Base-by-base conservation (phyloP, 2,888 invertebrate species). In the Dynastes tityus region DNA sequence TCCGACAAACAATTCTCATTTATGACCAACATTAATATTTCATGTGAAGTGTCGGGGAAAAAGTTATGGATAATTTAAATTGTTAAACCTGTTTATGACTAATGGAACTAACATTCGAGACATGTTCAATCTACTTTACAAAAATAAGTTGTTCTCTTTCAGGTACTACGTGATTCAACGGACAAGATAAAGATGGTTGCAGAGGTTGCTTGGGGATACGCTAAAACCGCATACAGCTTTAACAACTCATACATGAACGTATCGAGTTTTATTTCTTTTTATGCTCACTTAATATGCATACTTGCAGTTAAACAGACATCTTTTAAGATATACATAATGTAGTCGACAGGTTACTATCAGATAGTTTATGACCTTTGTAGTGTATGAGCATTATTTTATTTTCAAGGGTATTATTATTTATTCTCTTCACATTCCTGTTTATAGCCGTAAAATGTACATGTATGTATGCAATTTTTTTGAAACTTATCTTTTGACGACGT, bases 11-110 rank as follows among this genome's bases (percentile, higher is more conserved):
- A 80, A 80, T 77, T 81, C 81, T 82, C 78, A 77, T 82, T 81
- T 82, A 80, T 79, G 80, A 78, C 68, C 49, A 79, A 80, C 79
- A 81, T 82, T 82, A 82, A 82, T 81, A 81, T 82, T 81, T 81
- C 82, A 82, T 79, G 81, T 81, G 55, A 74, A 61, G 80, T 81
- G 82, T 82, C 81, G 79, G 76, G 80, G 49, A n/a, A 73, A 70
- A 80, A 82, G 80, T 81, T 83, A 84, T 83, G 82, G 81, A 83
- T 81, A 82, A 83, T 81, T 83, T 78, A 84, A 84, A 84, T 83
- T 83, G 83, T 83, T 83, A 82, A 84, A 84, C 83, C 82, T 83
- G 83, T 83, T 84, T 82, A 84, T 84, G 83, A 84, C 82, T 84
- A 84, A 84, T 84, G 83, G 83, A 83, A 81, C 81, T 80, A 82